Conservation (phyloP, 2,113 vertebrate genomes). For the Cinclus mexicanus region DNA sequence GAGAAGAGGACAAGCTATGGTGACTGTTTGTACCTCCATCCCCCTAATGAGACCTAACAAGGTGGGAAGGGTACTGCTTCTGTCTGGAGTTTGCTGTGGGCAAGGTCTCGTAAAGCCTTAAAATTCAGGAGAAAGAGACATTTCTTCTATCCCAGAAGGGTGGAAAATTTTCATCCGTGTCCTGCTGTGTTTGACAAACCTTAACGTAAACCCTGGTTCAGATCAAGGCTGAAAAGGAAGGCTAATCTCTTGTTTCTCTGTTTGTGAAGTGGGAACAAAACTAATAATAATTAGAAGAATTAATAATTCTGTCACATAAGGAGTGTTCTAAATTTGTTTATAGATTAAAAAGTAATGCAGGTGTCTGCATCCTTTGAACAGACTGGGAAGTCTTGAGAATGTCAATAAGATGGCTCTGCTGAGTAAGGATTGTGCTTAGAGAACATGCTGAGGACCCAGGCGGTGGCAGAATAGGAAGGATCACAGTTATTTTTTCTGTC, state of each 20-base stretch:
- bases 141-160: not conserved
- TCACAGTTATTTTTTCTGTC: constrained; percentile 8
- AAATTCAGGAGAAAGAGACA: not conserved
- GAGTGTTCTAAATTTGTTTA: not conserved
- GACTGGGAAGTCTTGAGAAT: not conserved
- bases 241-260: not conserved
- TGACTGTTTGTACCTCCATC: not conserved
- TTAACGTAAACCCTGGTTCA: not conserved
- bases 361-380: not conserved
- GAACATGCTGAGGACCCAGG: not conserved
- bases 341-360: not conserved
- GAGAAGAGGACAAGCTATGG: not conserved
- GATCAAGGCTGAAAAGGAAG: not conserved
- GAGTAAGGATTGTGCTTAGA: not conserved
- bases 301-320: not conserved
- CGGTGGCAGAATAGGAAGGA: not conserved
- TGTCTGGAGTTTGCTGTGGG: not conserved
- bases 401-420: not conserved
- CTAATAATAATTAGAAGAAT: not conserved
- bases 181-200: not conserved
- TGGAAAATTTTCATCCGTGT: not conserved
- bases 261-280: not conserved
- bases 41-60: not conserved
- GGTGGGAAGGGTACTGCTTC: not conserved
- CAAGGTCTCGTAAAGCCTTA: not conserved